Conservation (phyloP, 2,113 vertebrate genomes). For the Illadopsis cleaveri region DNA sequence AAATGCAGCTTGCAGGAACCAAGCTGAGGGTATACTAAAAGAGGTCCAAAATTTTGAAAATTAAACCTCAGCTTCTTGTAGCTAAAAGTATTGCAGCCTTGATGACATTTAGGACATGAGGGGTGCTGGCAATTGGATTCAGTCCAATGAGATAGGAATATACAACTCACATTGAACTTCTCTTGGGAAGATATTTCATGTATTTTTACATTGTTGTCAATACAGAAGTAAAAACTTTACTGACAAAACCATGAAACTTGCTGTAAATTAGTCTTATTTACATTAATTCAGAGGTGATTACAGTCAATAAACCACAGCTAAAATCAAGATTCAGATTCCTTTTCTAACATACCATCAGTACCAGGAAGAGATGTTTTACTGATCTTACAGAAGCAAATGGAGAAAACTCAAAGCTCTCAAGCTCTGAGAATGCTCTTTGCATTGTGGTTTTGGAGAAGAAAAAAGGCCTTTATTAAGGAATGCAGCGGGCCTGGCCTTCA, state of each 20-base stretch:
- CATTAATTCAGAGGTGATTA: background rate
- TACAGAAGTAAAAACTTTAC: background rate
- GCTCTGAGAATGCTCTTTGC: background rate
- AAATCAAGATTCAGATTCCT: background rate
- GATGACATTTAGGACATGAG: background rate
- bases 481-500: background rate
- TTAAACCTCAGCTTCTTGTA: background rate
- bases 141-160: background rate
- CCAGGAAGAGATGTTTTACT: background rate
- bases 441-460: background rate
- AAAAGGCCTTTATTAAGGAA: background rate
- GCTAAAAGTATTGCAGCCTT: background rate
- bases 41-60: background rate
- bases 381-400: background rate
- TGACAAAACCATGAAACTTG: background rate
- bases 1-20: background rate
- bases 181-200: background rate
- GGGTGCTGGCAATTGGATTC: background rate
- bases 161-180: background rate
- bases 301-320: background rate
- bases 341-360: background rate
- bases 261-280: background rate
- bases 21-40: background rate
- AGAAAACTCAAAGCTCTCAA: background rate
- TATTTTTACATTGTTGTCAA: background rate